Conservation (phyloP, 2,113 vertebrate genomes). For the Daubentonia madagascariensis region DNA sequence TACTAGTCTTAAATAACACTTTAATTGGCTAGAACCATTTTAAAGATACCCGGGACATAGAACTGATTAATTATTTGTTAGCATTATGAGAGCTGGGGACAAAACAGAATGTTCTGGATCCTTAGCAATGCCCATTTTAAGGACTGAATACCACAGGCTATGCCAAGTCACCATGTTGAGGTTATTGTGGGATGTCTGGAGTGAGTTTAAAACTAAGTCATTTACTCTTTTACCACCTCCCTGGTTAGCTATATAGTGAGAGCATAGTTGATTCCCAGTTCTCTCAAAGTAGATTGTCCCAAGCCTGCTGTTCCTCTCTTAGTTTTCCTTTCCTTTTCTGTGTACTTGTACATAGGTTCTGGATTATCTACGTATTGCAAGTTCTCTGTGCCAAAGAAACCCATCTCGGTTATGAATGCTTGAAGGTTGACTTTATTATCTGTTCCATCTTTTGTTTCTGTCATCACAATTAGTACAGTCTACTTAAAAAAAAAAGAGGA, state of each 20-base stretch:
- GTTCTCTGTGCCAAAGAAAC: not conserved
- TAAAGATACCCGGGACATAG: conserved; percentile 14
- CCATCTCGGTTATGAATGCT: not conserved
- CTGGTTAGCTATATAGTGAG: not conserved
- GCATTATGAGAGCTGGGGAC: not conserved
- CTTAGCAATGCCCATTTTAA: not conserved
- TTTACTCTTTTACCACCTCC: not conserved
- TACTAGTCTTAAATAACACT: conserved; percentile 17
- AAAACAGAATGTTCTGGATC: not conserved
- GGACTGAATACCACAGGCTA: not conserved
- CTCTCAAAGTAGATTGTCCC: not conserved
- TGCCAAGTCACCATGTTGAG: not conserved
- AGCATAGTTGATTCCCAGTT: not conserved
- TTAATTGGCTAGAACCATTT: conserved; percentile 10
- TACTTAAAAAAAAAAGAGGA: not conserved
- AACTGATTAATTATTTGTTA: not conserved
- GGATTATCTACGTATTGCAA: not conserved
- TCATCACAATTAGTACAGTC: not conserved
- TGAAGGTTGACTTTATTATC: not conserved
- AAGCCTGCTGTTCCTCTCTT: not conserved
- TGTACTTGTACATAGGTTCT: not conserved
- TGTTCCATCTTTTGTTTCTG: not conserved
- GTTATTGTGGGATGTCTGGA: not conserved
- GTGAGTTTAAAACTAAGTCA: not conserved
- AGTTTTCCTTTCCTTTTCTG: not conserved